Base-by-base conservation (phyloP, 2,797 vertebrate species). In the Varecia variegata region DNA sequence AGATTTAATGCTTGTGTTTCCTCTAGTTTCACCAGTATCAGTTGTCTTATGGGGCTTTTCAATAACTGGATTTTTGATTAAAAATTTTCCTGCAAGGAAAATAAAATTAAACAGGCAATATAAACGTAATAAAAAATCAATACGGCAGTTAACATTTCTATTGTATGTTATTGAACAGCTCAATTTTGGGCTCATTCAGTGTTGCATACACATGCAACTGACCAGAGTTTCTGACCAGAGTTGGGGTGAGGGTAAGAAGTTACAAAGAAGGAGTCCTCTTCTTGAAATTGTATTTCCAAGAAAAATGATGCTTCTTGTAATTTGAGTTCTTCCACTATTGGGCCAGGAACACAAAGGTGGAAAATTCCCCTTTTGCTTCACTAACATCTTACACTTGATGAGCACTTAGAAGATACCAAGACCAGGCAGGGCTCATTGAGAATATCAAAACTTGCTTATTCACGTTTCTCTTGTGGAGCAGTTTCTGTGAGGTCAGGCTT, bases 91-190 rank as follows among this genome's bases (percentile, higher is more conserved):
- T 98, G 58, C 80, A 93, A 97, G 60, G 8, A 6, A 95, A 94
- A 92, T 96, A 93, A 60, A 7, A 30, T 92, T 94, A 94, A 96
- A 98, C 30, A 98, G 80, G 77, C 97, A 95, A 97, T 97, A 97
- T 77, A 95, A 97, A 97, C 32, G 6, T 97, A 87, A 98, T 96
- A 74, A 98, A 95, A 97, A 97, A 97, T 97, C 97, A 13, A 95
- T 84, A 76, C 21, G 2, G 47, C 58, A 96, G 86, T 98, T 56
- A 96, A 95, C 65, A 97, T 96, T 90, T 95, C 94, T 74, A 89
- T 58, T 76, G 90, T 95, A 45, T 18, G 1, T 84, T 77, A 96
- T 95, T 13, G 94, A 88, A 82, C 20, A 43, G 67, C 35, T 83
- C 21, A 62, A 8, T 65, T 70, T 88, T 8, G 71, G 77, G 23